These are phyloP conservation scores for Lepidurus apus DNA, from an alignment of 1,140 invertebrate species.

Conservation along the genomic window DNA sequence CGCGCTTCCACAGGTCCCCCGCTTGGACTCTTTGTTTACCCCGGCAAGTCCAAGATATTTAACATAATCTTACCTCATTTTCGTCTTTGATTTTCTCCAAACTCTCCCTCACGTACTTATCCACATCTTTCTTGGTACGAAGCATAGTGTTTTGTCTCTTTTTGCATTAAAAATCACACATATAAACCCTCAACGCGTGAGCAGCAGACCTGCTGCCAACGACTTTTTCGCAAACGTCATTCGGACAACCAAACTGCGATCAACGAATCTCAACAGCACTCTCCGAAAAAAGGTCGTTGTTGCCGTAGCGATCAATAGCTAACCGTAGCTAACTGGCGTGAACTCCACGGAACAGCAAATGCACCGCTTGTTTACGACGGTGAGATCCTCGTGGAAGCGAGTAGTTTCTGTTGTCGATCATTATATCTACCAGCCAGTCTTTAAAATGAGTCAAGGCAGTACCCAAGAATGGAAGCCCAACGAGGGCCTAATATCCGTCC, in stretches of 20 bases:
- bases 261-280: background rate
- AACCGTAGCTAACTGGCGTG: background rate
- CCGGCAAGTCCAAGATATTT: constrained; percentile 31
- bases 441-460: background rate
- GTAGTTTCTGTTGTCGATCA: background rate
- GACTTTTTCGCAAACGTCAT: background rate
- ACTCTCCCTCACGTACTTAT: constrained; percentile 60
- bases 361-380: background rate
- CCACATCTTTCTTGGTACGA: constrained; percentile 60
- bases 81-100: constrained; percentile 58
- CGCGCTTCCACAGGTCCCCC: constrained; percentile 1
- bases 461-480: constrained; percentile 42
- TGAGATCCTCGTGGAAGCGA: constrained; percentile 13
- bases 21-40: constrained; percentile 12
- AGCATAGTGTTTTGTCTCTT: constrained; percentile 51
- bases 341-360: background rate
- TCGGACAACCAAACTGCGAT: background rate
- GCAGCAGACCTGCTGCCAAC: background rate
- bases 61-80: constrained; percentile 55
- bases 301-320: background rate
- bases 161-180: constrained; percentile 8
- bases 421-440: constrained; percentile 9
- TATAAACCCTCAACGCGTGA: background rate
- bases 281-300: background rate
- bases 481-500: constrained; percentile 41